phyloP scores from a whole-genome alignment of 2,888 invertebrate genomes.

The Pachymerium ferrugineum region DNA sequence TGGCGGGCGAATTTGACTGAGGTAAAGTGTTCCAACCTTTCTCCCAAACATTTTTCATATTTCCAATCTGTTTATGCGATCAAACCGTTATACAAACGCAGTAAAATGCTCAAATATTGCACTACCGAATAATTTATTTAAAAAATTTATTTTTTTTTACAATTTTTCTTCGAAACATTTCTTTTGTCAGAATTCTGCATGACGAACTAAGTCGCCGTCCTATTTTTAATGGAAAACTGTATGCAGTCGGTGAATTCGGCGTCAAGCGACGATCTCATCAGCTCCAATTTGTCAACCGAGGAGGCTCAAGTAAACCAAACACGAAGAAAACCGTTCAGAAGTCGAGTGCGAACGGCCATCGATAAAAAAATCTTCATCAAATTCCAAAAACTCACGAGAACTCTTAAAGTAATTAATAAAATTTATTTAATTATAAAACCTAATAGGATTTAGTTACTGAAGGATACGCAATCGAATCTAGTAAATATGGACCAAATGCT shows the following conservation, averaged over 20 bases:
- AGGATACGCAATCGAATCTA: background rate
- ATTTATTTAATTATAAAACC: background rate
- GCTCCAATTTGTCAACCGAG: background rate
- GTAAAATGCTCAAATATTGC: too few species aligned
- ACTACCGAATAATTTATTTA: too few species aligned
- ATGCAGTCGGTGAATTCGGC: background rate
- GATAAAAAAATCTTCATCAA: background rate
- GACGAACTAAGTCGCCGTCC: background rate
- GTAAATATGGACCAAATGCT: background rate
- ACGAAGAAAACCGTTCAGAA: background rate
- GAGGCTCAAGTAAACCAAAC: background rate
- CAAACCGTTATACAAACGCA: too few species aligned
- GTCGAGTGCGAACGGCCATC: background rate
- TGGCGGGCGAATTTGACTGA: conserved; percentile 17
- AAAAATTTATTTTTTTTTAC: background rate
- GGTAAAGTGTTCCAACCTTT: background rate
- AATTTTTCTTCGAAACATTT: background rate
- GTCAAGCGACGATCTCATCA: background rate
- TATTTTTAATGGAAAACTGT: background rate
- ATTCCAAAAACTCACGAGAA: background rate
- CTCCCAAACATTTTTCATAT: background rate
- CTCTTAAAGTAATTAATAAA: background rate
- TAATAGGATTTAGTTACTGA: background rate
- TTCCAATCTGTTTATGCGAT: background rate
- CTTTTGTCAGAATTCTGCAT: background rate